Evolutionary conservation across 2,113 vertebrate genomes (phyloP).

Genomic region (Herpetotheres cachinnans): DNA sequence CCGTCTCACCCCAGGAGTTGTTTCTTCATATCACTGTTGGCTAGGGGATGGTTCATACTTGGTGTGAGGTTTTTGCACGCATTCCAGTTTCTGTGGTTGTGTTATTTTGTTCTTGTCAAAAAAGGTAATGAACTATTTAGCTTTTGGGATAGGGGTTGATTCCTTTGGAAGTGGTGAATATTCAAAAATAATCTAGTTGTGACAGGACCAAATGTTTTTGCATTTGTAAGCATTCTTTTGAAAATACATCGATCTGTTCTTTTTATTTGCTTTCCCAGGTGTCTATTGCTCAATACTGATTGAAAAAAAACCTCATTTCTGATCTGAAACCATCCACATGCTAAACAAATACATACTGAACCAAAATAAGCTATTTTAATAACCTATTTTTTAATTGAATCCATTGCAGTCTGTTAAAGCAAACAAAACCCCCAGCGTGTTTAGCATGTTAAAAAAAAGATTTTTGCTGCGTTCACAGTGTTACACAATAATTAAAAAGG

Average conservation of each 20-base stretch:
- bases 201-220: background rate
- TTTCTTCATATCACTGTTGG: rapidly evolving
- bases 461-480: constrained; percentile 35
- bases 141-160: background rate
- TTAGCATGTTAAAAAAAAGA: constrained; percentile 33
- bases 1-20: rapidly evolving
- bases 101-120: background rate
- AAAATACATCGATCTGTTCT: background rate
- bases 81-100: background rate
- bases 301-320: background rate
- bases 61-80: background rate
- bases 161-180: background rate
- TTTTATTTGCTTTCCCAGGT: background rate
- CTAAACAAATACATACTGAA: background rate
- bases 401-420: constrained; percentile 25
- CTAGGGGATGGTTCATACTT: background rate
- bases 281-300: background rate
- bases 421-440: background rate
- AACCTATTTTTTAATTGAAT: constrained; percentile 43
- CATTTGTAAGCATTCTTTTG: background rate
- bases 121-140: background rate
- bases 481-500: constrained; percentile 30
- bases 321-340: background rate
- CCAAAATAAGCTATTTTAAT: constrained; percentile 13
- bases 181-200: background rate